These are phyloP conservation scores for Leptinotarsa tumamoca DNA, from an alignment of 2,888 invertebrate species.

Conservation along the genomic window DNA sequence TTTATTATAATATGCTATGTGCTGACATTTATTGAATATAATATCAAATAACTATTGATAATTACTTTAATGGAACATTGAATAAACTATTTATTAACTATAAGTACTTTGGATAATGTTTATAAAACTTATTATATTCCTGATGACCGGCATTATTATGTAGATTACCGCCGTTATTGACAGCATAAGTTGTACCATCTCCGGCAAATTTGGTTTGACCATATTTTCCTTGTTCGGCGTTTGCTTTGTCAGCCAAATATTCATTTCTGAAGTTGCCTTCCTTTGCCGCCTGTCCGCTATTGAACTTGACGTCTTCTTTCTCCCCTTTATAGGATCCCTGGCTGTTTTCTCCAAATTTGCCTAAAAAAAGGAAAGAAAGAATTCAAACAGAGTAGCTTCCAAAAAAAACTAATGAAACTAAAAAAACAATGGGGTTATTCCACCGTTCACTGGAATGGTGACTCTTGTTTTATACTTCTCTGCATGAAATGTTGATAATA, in stretches of 20 bases:
- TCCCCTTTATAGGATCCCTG: conserved; percentile 62
- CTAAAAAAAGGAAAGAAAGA: conserved; percentile 11
- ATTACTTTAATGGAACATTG: background rate
- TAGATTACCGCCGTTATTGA: conserved; percentile 72
- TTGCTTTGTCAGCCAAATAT: conserved; percentile 62
- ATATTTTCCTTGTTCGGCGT: conserved; percentile 73
- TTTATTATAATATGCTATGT: too few species aligned
- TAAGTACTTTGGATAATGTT: conserved; percentile 64
- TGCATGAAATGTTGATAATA: too few species aligned
- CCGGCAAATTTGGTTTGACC: conserved; percentile 72
- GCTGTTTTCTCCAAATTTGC: conserved; percentile 28
- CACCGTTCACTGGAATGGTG: too few species aligned
- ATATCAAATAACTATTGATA: too few species aligned
- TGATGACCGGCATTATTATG: conserved; percentile 73
- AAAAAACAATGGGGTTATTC: background rate
- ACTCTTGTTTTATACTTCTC: too few species aligned
- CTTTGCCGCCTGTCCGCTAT: conserved; percentile 70
- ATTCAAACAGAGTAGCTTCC: background rate
- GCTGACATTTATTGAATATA: too few species aligned
- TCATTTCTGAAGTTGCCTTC: conserved; percentile 70
- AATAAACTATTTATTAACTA: background rate
- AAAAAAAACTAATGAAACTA: background rate
- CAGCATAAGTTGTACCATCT: conserved; percentile 70
- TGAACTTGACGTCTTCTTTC: conserved; percentile 71
- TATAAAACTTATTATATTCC: conserved; percentile 69